Conservation (phyloP, 1,140 invertebrate species). For the Rhagoletis zephyria region DNA sequence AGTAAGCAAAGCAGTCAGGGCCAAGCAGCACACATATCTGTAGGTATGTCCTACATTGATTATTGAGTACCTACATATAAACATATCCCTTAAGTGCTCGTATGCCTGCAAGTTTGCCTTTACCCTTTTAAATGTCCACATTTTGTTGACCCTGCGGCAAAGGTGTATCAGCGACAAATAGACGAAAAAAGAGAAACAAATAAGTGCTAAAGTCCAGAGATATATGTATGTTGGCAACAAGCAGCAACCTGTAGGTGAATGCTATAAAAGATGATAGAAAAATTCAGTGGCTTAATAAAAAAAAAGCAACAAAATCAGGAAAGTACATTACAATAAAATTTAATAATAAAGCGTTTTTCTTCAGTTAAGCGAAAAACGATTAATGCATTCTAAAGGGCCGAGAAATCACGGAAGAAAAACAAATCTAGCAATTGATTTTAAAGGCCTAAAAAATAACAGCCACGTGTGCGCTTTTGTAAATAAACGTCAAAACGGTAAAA, state of each 20-base stretch:
- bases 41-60: too few species aligned
- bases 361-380: too few species aligned
- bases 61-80: too few species aligned
- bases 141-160: not conserved
- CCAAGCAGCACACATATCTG: too few species aligned
- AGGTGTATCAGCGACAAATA: not conserved
- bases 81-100: slow-evolving; percentile 18
- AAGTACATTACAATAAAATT: not conserved
- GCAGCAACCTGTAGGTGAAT: not conserved
- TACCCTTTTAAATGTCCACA: not conserved
- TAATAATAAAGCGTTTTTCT: too few species aligned
- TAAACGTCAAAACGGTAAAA: not conserved
- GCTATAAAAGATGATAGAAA: not conserved
- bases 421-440: not conserved
- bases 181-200: not conserved
- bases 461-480: not conserved
- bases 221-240: not conserved
- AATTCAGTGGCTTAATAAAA: not conserved
- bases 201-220: not conserved
- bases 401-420: not conserved
- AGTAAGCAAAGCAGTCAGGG: too few species aligned
- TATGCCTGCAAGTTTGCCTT: not conserved
- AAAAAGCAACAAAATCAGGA: not conserved
- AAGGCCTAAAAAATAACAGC: not conserved
- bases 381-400: too few species aligned